Conservation (phyloP, 2,113 vertebrate species). For the Notothenia coriiceps region DNA sequence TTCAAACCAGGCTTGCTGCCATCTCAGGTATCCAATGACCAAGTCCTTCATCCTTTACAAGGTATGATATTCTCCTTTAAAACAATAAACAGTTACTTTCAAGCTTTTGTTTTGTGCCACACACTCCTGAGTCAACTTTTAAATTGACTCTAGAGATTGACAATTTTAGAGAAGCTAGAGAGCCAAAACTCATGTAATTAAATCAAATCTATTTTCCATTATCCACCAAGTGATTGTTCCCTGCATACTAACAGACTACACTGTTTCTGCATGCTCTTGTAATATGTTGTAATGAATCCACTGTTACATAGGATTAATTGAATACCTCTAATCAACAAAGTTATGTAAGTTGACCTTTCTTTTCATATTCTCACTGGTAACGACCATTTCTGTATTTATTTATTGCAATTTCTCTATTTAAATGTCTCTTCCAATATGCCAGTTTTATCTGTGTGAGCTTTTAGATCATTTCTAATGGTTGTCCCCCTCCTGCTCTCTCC, state of each 20-base stretch:
- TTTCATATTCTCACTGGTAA: not conserved
- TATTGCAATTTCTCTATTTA: not conserved
- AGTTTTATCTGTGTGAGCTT: not conserved
- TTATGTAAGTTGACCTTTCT: not conserved
- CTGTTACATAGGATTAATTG: too few relatives aligned
- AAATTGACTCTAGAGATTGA: not conserved
- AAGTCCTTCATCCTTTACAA: conserved; percentile 39
- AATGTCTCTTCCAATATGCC: not conserved
- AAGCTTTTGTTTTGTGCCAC: not conserved
- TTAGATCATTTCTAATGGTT: not conserved
- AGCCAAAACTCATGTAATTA: too few relatives aligned
- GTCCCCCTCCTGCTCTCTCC: not conserved
- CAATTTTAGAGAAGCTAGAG: too few relatives aligned
- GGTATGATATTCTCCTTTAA: conserved; percentile 15
- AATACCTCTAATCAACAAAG: too few relatives aligned
- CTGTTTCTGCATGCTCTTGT: not conserved
- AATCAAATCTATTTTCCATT: too few relatives aligned
- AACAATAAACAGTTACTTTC: not conserved
- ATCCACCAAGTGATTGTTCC: too few relatives aligned
- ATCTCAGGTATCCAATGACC: conserved; percentile 50
- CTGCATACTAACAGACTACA: not conserved
- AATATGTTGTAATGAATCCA: too few relatives aligned
- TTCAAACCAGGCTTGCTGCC: conserved; percentile 37
- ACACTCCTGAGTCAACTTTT: not conserved
- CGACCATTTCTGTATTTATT: not conserved